Base-by-base conservation (phyloP, 2,888 invertebrate genomes). In the Tanaodytes sp. region DNA sequence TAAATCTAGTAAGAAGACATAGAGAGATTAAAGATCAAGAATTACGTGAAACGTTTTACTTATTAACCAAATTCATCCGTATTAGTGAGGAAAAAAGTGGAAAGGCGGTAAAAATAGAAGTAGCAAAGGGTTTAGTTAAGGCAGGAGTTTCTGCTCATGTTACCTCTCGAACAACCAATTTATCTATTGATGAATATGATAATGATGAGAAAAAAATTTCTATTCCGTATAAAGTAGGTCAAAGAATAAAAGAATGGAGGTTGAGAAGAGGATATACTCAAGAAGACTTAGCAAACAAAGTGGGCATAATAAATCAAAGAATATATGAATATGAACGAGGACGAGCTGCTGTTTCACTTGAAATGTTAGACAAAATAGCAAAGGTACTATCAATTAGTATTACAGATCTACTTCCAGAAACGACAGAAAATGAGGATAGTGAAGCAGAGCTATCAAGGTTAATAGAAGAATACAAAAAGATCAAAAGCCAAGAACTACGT, bases 71-170 rank as follows among this genome's bases (percentile, higher is more conserved):
- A 49, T 48, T n/a, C 12, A 36, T 59, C 40, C 46, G 19, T 2
- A 23, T 33, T 39, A 12, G 27, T 11, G 46, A 59, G 15, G 49
- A 59, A 59, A 23, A 16, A 14, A 18, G 27, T 33, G 20, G 11
- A 49, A 59, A 59, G 18, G 59, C 48, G 12, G 59, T 2, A 33
- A 59, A 42, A 33, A 36, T 42, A 2, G 12, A 42, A 30, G 20
- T 59, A 5, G 59, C 59, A 59, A 59, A 33, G 37, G 15, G 23
- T 48, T 27, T 59, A 43, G 20, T 49, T 49, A 59, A 40, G 14
- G 42, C 14, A 19, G 51, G 33, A 1, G 4, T 59, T 51, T 23
- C 40, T 51, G 6, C 27, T 51, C 42, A 59, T 19, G 33, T 59
- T 27, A 27, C 39, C 23, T 27, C 14, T 5, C 57, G 9, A 36